phyloP scores from a whole-genome alignment of 2,113 vertebrate species.

The Onychorhynchus coronatus region DNA sequence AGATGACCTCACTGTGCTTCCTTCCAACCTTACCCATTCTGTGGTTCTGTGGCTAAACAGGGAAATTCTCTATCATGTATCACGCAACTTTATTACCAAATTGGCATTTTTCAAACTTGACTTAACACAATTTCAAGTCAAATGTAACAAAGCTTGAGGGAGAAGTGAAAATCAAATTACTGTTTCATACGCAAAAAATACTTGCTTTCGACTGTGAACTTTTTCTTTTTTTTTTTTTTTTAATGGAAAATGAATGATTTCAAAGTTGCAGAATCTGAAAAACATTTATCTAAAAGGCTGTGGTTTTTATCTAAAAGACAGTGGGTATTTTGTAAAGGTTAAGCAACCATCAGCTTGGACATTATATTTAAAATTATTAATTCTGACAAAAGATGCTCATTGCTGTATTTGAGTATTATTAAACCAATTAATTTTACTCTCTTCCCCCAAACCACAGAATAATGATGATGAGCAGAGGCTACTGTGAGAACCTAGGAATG shows the following conservation, averaged over 20 bases:
- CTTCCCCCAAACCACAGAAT: not conserved
- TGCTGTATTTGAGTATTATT: not conserved
- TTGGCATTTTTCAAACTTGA: not conserved
- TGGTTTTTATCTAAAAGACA: not conserved
- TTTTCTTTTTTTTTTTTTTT: not conserved
- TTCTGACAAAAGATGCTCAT: not conserved
- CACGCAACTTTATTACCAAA: not conserved
- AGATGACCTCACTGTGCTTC: not conserved
- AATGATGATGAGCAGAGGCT: not conserved
- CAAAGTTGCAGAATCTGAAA: not conserved
- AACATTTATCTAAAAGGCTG: not conserved
- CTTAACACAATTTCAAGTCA: not conserved
- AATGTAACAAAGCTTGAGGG: not conserved
- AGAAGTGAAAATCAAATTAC: not conserved
- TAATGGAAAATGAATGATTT: not conserved
- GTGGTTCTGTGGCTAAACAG: not conserved
- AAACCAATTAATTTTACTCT: not conserved
- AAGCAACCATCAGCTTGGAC: not conserved
- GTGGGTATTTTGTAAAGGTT: not conserved
- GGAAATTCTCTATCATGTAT: not conserved
- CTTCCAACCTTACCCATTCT: not conserved
- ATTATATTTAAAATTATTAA: not conserved
- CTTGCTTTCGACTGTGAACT: not conserved
- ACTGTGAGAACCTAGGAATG: not conserved
- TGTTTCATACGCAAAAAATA: not conserved